phyloP scores from a whole-genome alignment of 2,113 vertebrate genomes.

The Dipodomys merriami region DNA sequence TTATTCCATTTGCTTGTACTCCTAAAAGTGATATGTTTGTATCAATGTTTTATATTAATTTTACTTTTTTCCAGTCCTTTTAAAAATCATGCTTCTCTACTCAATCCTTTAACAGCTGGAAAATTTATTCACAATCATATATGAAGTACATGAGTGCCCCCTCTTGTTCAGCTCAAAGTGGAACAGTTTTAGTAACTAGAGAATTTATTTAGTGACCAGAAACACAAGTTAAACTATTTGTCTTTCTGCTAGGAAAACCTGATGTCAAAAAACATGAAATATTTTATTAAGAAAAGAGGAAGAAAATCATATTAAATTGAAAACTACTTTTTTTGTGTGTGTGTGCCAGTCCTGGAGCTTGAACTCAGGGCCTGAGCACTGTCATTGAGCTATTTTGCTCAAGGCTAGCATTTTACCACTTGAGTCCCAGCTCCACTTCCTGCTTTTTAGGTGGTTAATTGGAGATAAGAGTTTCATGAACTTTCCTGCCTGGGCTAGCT shows the following conservation, averaged over 20 bases:
- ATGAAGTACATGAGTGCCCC: conserved; percentile 83
- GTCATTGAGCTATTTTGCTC: too few relatives aligned
- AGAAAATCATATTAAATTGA: conserved; percentile 37
- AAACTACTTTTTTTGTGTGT: neutral
- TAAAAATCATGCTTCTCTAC: neutral
- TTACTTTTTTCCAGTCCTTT: conserved; percentile 55
- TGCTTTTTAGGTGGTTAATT: too few relatives aligned
- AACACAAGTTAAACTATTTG: neutral
- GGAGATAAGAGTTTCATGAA: too few relatives aligned
- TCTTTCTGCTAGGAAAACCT: conserved; percentile 27
- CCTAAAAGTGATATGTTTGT: conserved; percentile 65
- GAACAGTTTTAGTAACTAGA: conserved; percentile 56
- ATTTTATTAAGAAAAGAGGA: neutral
- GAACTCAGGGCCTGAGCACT: too few relatives aligned
- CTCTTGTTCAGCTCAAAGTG: conserved; percentile 75
- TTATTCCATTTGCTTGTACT: conserved; percentile 23
- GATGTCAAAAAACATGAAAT: neutral
- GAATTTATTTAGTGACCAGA: neutral
- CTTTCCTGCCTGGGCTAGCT: too few relatives aligned
- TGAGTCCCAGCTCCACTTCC: too few relatives aligned
- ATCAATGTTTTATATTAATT: conserved; percentile 57
- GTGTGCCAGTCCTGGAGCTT: too few relatives aligned
- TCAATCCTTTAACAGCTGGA: neutral
- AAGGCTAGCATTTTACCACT: too few relatives aligned
- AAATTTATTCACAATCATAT: neutral